Base-by-base conservation (phyloP, 2,797 vertebrate genomes). In the Botia kubotai region DNA sequence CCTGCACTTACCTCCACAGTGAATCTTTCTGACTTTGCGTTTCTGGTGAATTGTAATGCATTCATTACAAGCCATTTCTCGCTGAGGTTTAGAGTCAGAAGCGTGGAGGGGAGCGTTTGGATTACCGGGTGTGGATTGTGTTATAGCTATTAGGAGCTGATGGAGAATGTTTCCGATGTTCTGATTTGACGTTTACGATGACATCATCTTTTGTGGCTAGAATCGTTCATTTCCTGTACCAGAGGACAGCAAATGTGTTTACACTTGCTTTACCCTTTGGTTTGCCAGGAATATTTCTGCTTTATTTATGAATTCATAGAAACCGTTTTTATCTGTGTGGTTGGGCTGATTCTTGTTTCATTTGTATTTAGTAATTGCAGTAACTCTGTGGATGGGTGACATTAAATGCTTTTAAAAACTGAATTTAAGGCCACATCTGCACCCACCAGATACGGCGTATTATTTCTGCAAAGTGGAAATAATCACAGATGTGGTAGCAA, bases 101-200 rank as follows among this genome's bases (percentile, higher is more conserved):
- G 75, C 76, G 62, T 57, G 75, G 50, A 68, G 57, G 17, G 62
- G 71, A 19, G 17, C 16, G 79, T 80, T 72, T 87, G 81, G 57
- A 86, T 91, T 87, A 88, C 84, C 87, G 87, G 82, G 63, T 82
- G 62, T 86, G 50, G 57, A 68, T 83, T 72, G 71, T 82, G 88
- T 73, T 84, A 86, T 43, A 72, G 82, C 72, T 86, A 84, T 80
- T 72, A 77, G 80, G 82, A 81, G 46, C 69, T 86, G 71, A 86
- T 73, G 76, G 60, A 75, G 39, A 6, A 69, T 83, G 39, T 72
- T 69, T 72, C 43, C 6, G 26, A 71, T 0, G 52, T 92, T 92
- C 55, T 81, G 81, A 78, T 81, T 80, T 84, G 73, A 84, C 86
- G 81, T 82, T 85, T 77, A 86, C 79, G 75, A 36, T 85, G 76